Evolutionary conservation across 2,113 vertebrate species (phyloP), one percentile per base, ranked within the genome.

Genomic region (Archilochus colubris): DNA sequence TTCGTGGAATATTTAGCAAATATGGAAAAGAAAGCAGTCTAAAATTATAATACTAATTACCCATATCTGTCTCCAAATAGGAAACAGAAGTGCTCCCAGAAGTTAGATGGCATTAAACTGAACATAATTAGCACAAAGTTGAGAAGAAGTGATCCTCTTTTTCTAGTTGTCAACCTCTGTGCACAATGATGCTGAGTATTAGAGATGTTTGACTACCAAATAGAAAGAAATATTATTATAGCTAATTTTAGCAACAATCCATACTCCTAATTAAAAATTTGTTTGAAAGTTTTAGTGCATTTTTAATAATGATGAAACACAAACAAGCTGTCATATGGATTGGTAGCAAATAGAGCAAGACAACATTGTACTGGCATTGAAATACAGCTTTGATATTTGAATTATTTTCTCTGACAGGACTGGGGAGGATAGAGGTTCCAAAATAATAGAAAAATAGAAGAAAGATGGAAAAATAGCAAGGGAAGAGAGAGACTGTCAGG

Each of bases 91-190:
- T 25, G 31, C 44, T 94, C 36, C 7, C 16, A 31, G 64, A 84
- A 57, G 72, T 67, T 74, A 57, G 53, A 54, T 54, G 59, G 23
- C 38, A 54, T 94, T 88, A 88, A 97, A 82, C 55, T 91, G 72
- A 77, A 53, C 51, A 64, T 93, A 94, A 95, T 94, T 83, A 83
- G 76, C 51, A 53, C 38, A 62, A 82, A 91, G 78, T 40, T 92
- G 78, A 67, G 55, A 36, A 59, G n/a, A 82, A 51, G 51, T 54
- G 82, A 82, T 57, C 33, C 25, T 10, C 3, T 66, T 81, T 73
- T 57, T 80, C 53, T 55, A 12, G 8, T 83, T 83, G 63, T 59
- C 31, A 63, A 3, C 40, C 8, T 51, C 33, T n/a, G 19, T 53
- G 51, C 51, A 63, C 36, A 15, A 7, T 4, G 9, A 12, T 27